phyloP scores from a whole-genome alignment of 2,797 vertebrate genomes.

The Hephaestus fuliginosus region DNA sequence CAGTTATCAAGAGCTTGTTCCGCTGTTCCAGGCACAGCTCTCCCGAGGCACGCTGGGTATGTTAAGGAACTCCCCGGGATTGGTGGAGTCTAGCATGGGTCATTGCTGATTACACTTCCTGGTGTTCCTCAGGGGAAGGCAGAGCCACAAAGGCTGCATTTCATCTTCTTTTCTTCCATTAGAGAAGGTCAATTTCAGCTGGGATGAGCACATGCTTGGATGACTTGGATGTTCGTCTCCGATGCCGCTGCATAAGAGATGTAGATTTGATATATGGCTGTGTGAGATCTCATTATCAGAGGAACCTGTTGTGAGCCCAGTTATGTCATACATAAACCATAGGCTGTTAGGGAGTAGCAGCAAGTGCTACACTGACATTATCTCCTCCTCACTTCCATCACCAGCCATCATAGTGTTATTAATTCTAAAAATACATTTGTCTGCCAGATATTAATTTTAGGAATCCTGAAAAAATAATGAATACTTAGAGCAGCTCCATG shows the following conservation, averaged over 20 bases:
- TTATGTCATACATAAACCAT: slow-evolving; percentile 36
- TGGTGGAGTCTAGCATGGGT: slow-evolving; percentile 62
- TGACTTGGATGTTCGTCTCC: slow-evolving; percentile 40
- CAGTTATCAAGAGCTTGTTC: slow-evolving; percentile 67
- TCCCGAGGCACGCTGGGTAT: slow-evolving; percentile 48
- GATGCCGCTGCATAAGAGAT: slow-evolving; percentile 42
- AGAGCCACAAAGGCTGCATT: slow-evolving; percentile 40
- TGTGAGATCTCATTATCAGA: slow-evolving; percentile 43
- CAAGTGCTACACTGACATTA: not conserved
- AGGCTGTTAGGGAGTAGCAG: not conserved
- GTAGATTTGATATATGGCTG: slow-evolving; percentile 30
- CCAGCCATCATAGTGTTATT: not conserved
- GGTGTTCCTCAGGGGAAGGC: slow-evolving; percentile 65
- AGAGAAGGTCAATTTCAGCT: slow-evolving; percentile 59
- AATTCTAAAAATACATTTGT: not conserved
- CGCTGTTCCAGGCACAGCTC: slow-evolving; percentile 55
- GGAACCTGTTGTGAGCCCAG: slow-evolving; percentile 19
- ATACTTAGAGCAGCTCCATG: no score
- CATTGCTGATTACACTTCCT: slow-evolving; percentile 78
- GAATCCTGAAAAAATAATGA: not conserved
- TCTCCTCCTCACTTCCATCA: not conserved
- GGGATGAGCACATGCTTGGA: slow-evolving; percentile 51
- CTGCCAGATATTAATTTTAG: not conserved
- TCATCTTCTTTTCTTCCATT: slow-evolving; percentile 60
- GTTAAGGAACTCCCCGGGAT: slow-evolving; percentile 65